These are phyloP conservation scores for Triplophysa tibetana DNA, from an alignment of 2,113 vertebrate species.

Conservation along the genomic window DNA sequence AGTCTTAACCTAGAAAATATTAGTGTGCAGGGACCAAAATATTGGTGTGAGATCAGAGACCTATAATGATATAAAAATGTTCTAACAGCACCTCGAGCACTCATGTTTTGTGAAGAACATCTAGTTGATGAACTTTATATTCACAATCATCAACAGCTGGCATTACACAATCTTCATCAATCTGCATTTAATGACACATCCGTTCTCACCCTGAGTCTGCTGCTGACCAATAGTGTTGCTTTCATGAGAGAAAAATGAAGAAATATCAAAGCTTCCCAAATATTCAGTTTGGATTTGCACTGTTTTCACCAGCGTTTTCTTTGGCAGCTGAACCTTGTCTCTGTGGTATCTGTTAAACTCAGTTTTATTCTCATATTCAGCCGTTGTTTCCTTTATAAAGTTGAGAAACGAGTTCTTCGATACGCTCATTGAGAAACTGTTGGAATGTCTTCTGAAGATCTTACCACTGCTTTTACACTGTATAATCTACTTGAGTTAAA, in stretches of 20 bases:
- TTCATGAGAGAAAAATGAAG: not conserved
- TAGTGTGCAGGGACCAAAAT: too few relatives aligned
- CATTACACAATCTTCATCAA: not conserved
- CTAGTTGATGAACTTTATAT: not conserved
- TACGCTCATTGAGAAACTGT: constrained; percentile 21
- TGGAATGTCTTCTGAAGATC: not conserved
- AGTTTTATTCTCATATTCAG: not conserved
- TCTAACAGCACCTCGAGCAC: not conserved
- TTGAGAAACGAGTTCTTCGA: not conserved
- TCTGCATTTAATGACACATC: not conserved
- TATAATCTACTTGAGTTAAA: constrained; percentile 16
- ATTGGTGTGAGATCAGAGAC: too few relatives aligned
- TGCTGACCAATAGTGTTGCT: not conserved
- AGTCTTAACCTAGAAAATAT: too few relatives aligned
- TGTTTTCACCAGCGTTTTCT: not conserved
- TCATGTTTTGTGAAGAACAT: not conserved
- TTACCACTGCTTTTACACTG: constrained; percentile 1
- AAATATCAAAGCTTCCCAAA: not conserved
- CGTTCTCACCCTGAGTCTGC: not conserved
- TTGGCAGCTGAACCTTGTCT: constrained; percentile 25
- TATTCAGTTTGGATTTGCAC: not conserved
- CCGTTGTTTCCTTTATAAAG: not conserved
- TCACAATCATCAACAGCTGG: not conserved
- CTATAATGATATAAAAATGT: too few relatives aligned
- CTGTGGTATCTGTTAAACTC: not conserved